Base-by-base conservation (phyloP, 2,888 invertebrate species). In the Perizoma flavofasciatum region DNA sequence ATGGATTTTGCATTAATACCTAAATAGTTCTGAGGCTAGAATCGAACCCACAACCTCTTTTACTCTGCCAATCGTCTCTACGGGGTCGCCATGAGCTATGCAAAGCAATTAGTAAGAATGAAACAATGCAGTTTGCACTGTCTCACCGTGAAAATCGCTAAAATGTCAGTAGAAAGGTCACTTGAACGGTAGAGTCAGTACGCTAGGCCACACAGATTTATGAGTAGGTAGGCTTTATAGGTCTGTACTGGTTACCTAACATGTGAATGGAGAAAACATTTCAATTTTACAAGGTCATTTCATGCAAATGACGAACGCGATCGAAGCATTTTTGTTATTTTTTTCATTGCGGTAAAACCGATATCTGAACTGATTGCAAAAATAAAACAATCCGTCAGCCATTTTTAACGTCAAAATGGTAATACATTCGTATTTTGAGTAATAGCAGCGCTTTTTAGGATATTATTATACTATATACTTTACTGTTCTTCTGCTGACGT, bases 141-240 rank as follows among this genome's bases (percentile, higher is more conserved):
- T 8, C 34, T 61, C 45, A 59, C 71, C 51, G 62, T 71, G 63
- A 65, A 71, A 70, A 66, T 68, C 48, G 59, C 50, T 58, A 45
- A 68, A 71, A 71, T 67, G 69, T 59, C 71, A 68, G 47, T 49
- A 41, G 44, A 69, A 71, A 69, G 67, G 68, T 69, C 66, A 65
- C 10, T 10, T 5, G 46, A 48, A 22, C 43, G 10, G n/a, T 7
- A 39, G 11, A 49, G 39, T 40, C 6, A 49, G 39, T 43, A 9
- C 43, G 41, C 4, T 7, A 32, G 5, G 43, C 48, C 7, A 8
- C 48, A 40, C 44, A 49, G 37, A 41, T 47, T 51, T 45, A 43
- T 22, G 9, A 11, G 46, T 34, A 35, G 22, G 7, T 58, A 43
- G 41, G 40, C 34, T 44, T 43, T 52, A 53, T 61, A 35, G 43